phyloP scores from a whole-genome alignment of 2,113 vertebrate genomes.

The Chrysochloris asiatica region DNA sequence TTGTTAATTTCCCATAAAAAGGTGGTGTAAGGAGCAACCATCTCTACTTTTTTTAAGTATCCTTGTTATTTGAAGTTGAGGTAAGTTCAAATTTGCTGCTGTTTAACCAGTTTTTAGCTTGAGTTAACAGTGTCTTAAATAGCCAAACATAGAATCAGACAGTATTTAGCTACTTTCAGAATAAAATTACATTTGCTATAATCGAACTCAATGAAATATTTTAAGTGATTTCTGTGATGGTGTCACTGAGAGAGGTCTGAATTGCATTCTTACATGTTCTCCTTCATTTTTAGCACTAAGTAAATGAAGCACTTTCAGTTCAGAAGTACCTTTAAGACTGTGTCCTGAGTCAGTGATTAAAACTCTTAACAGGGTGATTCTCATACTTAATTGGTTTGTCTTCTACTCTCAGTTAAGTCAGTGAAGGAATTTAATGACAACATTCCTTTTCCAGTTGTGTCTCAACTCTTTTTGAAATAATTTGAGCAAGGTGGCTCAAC shows the following conservation, averaged over 20 bases:
- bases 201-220: background rate
- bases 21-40: background rate
- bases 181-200: background rate
- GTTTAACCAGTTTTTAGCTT: background rate
- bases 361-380: background rate
- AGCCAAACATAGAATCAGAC: background rate
- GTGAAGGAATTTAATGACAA: background rate
- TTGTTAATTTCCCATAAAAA: slow-evolving; percentile 1
- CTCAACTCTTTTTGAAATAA: background rate
- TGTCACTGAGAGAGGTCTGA: background rate
- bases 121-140: background rate
- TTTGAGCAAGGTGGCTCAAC: background rate
- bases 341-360: background rate
- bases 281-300: slow-evolving; percentile 12
- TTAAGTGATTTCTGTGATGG: background rate
- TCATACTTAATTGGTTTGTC: background rate
- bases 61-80: slow-evolving; percentile 14
- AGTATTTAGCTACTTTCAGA: slow-evolving; percentile 1
- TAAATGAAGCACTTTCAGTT: background rate
- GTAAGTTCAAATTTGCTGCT: background rate
- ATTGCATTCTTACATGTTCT: background rate
- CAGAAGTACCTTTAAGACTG: background rate
- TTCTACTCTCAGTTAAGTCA: background rate
- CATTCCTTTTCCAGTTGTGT: background rate
- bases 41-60: background rate